Evolutionary conservation across 2,888 invertebrate species (phyloP).

Genomic region (Silvanus unidentatus): DNA sequence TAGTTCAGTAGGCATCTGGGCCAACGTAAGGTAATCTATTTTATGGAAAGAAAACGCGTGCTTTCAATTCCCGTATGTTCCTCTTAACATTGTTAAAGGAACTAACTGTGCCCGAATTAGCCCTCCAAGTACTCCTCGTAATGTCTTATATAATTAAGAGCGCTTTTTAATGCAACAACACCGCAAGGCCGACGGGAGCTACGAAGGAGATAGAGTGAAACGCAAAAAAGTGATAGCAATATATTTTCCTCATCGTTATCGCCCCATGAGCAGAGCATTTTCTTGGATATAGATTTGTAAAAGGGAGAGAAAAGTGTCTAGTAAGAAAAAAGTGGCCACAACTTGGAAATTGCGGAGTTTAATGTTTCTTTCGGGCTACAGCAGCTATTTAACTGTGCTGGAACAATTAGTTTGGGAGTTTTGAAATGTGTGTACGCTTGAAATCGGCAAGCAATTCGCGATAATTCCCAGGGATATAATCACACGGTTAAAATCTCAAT

Average conservation of each 20-base stretch:
- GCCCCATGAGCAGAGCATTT: too few relatives aligned
- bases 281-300: too few relatives aligned
- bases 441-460: conserved; percentile 15
- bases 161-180: too few relatives aligned
- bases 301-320: neutral
- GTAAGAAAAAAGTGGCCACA: neutral
- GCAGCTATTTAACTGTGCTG: neutral
- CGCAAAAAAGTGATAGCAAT: too few relatives aligned
- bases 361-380: neutral
- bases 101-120: too few relatives aligned
- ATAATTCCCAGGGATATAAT: conserved; percentile 22
- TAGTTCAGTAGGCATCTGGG: conserved; percentile 21
- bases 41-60: conserved; percentile 9
- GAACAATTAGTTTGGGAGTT: conserved; percentile 2
- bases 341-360: neutral
- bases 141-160: too few relatives aligned
- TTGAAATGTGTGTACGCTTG: neutral
- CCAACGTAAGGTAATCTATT: conserved; percentile 18
- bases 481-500: conserved; percentile 27
- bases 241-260: too few relatives aligned
- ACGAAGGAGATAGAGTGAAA: too few relatives aligned
- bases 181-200: too few relatives aligned
- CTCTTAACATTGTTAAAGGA: too few relatives aligned
- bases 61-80: too few relatives aligned
- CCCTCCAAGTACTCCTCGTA: too few relatives aligned